Evolutionary conservation across 2,888 invertebrate genomes (phyloP), one percentile per base, ranked within the genome.

Genomic region (Drosophila phalerata): DNA sequence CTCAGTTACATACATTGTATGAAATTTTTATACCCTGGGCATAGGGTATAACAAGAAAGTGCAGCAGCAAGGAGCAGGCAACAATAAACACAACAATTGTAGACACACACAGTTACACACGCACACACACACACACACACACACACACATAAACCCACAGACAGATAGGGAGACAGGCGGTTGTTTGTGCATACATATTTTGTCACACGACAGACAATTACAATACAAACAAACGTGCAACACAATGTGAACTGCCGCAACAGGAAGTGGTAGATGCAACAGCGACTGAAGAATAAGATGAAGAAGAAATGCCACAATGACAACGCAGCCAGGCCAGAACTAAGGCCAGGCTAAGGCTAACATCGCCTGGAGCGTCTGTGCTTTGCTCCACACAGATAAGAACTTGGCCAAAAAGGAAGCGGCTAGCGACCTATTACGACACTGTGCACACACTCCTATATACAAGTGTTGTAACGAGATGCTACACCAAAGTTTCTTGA

Each of bases 161-260:
- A 68, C 25, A 22, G 30, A 3, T 28, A 28, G 5, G 17, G 11
- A 30, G 45, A 37, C n/a, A 57, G 45, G n/a, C 22, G 58, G 38
- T 66, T 73, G 62, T 61, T 73, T 76, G 69, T 69, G 71, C 57
- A 60, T 57, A 78, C 68, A 84, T 69, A 86, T 84, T 82, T 75
- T 65, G 69, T 57, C 77, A 56, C 56, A 62, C 61, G 69, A 69
- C 78, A 84, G 81, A 84, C 88, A 88, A 84, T 84, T 84, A 73
- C 81, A 84, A 83, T 83, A 73, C 84, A 84, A 85, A 86, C 84
- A 88, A 87, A 81, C 80, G 73, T 78, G 80, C 76, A 72, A 78
- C 77, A 78, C 79, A 79, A 78, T 79, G 75, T 66, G 70, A 69
- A 74, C 28, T 63, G 72, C 76, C 77, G 80, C 73, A 76, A 72